Percentiles rank a stretch among this genome's conserved stretches.
phyloP scores from a whole-genome alignment of 2,888 invertebrate species.

The Horisme vitalbata region DNA sequence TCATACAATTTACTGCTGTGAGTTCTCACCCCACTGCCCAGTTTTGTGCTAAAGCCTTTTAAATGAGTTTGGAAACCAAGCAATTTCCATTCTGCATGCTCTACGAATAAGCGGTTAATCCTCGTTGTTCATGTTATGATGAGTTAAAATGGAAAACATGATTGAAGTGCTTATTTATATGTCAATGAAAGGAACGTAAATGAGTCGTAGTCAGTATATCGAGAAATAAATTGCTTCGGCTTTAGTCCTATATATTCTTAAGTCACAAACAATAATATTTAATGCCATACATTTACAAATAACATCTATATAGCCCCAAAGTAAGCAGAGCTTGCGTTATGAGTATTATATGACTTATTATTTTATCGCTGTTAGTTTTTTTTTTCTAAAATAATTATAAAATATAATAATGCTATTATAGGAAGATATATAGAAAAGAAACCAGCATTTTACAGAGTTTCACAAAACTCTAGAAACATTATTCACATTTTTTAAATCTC shows the following conservation, averaged over 20 bases:
- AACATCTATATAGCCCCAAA: too few species aligned
- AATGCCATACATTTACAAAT: too few species aligned
- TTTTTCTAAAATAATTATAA: too few species aligned
- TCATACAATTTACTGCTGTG: not conserved
- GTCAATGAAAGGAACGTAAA: conserved; percentile 3
- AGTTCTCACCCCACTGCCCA: not conserved
- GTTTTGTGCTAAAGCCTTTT: conserved; percentile 15
- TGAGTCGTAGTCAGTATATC: not conserved
- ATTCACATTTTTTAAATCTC: conserved; percentile 10
- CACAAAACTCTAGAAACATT: not conserved
- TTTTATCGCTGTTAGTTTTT: too few species aligned
- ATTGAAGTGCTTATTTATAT: conserved; percentile 12
- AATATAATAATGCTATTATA: too few species aligned
- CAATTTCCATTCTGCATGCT: conserved; percentile 19
- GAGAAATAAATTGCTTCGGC: not conserved
- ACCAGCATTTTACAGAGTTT: too few species aligned
- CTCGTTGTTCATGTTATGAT: conserved; percentile 11
- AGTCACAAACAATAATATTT: too few species aligned
- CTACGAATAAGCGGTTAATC: conserved; percentile 14
- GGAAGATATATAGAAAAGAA: not conserved
- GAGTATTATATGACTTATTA: too few species aligned
- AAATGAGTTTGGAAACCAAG: conserved; percentile 22
- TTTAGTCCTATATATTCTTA: not conserved
- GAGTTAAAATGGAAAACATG: conserved; percentile 13
- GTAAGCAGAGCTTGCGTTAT: too few species aligned